Base-by-base conservation (phyloP, 2,888 invertebrate species). In the Cephalotes varians region DNA sequence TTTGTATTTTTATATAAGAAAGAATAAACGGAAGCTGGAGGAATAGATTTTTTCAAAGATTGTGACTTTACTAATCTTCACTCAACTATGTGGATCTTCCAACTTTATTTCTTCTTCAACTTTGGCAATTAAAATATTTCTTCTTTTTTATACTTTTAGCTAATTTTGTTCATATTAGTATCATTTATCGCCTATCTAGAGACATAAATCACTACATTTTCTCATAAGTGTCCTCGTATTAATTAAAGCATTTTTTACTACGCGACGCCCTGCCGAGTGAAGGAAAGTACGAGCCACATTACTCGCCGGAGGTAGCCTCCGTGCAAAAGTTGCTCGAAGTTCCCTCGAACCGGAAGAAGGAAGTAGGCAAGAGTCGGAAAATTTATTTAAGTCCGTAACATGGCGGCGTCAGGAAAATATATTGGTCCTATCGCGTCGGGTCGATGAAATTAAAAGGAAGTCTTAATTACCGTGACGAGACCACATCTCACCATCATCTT, bases 161-260 rank as follows among this genome's bases (percentile, higher is more conserved):
- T 9, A 3, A 12, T 25, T 54, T 1, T 47, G 12, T 31, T 7
- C 51, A 18, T 40, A 40, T 4, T 9, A 2, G 51, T 51, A 54
- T 18, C 25, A 54, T 71, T 37, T 71, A 65, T 40, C 21, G 18
- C 28, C 21, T 18, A 12, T 37, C 4, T 7, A 47, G 47, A 37
- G 34, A 28, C 72, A 88, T 91, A 90, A 90, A 91, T 91, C 89
- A 87, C 73, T 81, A 76, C 85, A 89, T 90, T 91, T 87, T 90
- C 86, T 85, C 89, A 90, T 88, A 88, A 87, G 74, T 84, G 73
- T 31, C 21, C 37, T 82, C 67, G 79, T 87, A 90, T 91, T 91
- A 92, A 91, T 91, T 90, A 87, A 90, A 89, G 88, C 88, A 89
- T 88, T 90, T 91, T 88, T 86, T 77, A 34, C 60, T 60, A 56